phyloP scores from a whole-genome alignment of 1,140 invertebrate species.

The Philotrypesis tridentata region DNA sequence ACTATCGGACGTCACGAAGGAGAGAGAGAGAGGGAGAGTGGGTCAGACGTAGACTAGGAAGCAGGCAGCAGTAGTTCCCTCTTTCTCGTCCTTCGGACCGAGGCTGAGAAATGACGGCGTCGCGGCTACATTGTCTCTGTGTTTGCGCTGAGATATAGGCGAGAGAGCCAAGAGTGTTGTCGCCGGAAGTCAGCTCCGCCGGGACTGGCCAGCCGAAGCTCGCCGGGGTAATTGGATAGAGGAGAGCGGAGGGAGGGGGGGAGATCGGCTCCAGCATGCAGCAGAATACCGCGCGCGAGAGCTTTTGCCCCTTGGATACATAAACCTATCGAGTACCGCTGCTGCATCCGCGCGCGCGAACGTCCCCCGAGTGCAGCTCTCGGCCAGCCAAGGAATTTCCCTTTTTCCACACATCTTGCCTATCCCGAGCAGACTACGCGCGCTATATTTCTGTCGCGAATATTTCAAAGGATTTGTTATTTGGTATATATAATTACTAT shows the following conservation, averaged over 20 bases:
- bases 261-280: conserved; percentile 53
- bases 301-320: conserved; percentile 41
- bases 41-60: not conserved
- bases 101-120: conserved; percentile 1
- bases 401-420: not conserved
- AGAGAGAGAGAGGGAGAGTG: not conserved
- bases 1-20: conserved; percentile 58
- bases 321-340: conserved; percentile 53
- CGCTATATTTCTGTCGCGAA: not conserved
- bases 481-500: not conserved
- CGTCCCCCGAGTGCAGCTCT: conserved; percentile 23
- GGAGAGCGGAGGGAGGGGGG: no score
- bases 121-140: not conserved
- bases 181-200: conserved; percentile 62
- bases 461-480: not conserved
- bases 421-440: not conserved
- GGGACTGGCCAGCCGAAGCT: conserved; percentile 59
- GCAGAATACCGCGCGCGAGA: no score
- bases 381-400: not conserved
- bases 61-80: not conserved
- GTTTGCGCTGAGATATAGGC: conserved; percentile 25
- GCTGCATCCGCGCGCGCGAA: no score
- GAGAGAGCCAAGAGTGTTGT: conserved; percentile 63
- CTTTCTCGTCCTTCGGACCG: not conserved
- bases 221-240: conserved; percentile 70